Base-by-base conservation (phyloP, 2,113 vertebrate genomes). In the Anhinga anhinga region DNA sequence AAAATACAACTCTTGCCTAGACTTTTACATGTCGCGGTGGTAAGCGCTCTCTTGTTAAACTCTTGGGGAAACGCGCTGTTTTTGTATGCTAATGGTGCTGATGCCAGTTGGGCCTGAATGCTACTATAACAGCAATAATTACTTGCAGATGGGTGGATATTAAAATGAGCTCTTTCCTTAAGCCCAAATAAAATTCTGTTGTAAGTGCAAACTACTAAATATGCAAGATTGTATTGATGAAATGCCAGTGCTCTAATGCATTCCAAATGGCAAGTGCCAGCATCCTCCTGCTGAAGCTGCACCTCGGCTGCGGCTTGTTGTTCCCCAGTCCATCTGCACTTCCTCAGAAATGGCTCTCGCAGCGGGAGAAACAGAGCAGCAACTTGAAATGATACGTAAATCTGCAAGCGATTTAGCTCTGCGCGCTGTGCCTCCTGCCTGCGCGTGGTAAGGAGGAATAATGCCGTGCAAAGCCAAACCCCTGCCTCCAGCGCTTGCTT, bases 91-190 rank as follows among this genome's bases (percentile, higher is more conserved):
- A 15, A 38, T 66, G 84, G 77, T 89, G 95, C 89, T 20, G 70
- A 79, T 96, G 93, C 93, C 90, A 67, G 84, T 47, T 76, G 21
- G 89, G 84, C 91, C 89, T 29, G 93, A 67, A 23, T 6, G 94
- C 94, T 93, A 10, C 91, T 86, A 7, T 44, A 86, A 42, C 76
- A 5, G 56, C 5, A 45, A 32, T 96, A 96, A 96, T 96, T 77
- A 38, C 88, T 94, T 59, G 3, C 96, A 96, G 96, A 93, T 91
- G 95, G 76, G 76, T 18, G 93, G n/a, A n/a, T 91, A 53, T 88
- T 77, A 47, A 91, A 93, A 83, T 2, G 50, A 86, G 94, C 72
- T 74, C 86, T 62, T 78, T 66, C 77, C 89, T 56, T 78, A 42
- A 94, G 86, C 88, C 72, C 80, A 34, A 67, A 50, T 86, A 66